These are phyloP conservation scores for Thalassarche chlororhynchos DNA, from an alignment of 2,113 vertebrate species.

Conservation along the genomic window DNA sequence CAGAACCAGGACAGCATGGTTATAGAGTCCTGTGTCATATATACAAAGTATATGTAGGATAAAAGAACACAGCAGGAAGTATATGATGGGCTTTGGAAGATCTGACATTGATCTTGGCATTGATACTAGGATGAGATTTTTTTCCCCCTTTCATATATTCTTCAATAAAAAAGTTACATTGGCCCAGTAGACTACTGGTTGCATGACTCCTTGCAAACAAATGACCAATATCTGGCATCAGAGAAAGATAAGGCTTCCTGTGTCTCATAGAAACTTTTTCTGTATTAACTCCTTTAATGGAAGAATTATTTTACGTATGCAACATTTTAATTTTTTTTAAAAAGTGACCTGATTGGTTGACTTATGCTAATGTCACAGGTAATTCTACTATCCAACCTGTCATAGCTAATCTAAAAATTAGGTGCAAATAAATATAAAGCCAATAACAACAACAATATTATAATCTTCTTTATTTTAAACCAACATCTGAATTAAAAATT, in stretches of 20 bases:
- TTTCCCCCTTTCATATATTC: background rate
- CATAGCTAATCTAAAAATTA: background rate
- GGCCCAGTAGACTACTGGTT: background rate
- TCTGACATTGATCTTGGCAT: background rate
- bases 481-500: background rate
- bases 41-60: background rate
- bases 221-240: background rate
- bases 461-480: background rate
- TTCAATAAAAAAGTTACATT: background rate
- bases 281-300: background rate
- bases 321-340: background rate
- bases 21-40: background rate
- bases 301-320: background rate
- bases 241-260: background rate
- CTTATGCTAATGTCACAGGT: background rate
- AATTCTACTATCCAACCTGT: background rate
- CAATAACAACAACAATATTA: background rate
- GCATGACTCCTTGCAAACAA: background rate
- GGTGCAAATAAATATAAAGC: background rate
- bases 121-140: background rate
- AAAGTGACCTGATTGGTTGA: background rate
- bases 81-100: background rate
- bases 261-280: background rate
- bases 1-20: too few species aligned
- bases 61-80: background rate